A percentile compares a stretch with the other conserved stretches of the same genome.
Evolutionary conservation across 2,888 invertebrate genomes (phyloP).

Genomic region (Odontomyia ornata): DNA sequence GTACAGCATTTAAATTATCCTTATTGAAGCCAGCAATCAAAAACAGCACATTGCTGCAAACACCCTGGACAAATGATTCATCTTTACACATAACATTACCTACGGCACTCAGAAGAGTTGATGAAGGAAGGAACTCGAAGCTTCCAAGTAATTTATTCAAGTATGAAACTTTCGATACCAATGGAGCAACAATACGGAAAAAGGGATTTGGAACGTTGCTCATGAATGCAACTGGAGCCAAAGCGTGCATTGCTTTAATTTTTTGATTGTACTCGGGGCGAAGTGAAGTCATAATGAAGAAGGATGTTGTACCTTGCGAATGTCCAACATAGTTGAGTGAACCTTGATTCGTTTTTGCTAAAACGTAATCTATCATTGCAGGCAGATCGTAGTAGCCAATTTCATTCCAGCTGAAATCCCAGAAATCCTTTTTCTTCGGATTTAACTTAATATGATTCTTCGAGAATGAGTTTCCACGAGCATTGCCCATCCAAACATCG

Average conservation of each 20-base stretch:
- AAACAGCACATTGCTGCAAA: conserved; percentile 73
- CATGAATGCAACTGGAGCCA: conserved; percentile 77
- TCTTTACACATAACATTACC: conserved; percentile 55
- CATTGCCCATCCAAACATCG: conserved; percentile 85
- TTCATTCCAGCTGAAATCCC: conserved; percentile 76
- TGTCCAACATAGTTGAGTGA: conserved; percentile 70
- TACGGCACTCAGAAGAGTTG: conserved; percentile 56
- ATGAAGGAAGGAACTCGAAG: conserved; percentile 72
- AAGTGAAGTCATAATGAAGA: conserved; percentile 69
- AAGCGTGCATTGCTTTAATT: no score
- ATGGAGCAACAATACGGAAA: conserved; percentile 63
- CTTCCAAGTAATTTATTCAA: conserved; percentile 58
- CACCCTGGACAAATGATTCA: conserved; percentile 55
- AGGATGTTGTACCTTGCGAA: conserved; percentile 65
- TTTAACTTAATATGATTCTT: conserved; percentile 65
- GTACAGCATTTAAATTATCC: conserved; percentile 63
- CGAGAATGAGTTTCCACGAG: conserved; percentile 75
- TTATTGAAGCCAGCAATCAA: conserved; percentile 65
- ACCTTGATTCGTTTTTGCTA: conserved; percentile 64
- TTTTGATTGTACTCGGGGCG: conserved; percentile 70
- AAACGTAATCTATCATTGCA: conserved; percentile 78
- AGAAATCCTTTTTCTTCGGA: conserved; percentile 68
- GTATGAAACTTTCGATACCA: conserved; percentile 58
- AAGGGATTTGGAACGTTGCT: conserved; percentile 66
- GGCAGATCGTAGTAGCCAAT: conserved; percentile 81